phyloP scores from a whole-genome alignment of 2,888 invertebrate species.

The Invenusta paracnida region DNA sequence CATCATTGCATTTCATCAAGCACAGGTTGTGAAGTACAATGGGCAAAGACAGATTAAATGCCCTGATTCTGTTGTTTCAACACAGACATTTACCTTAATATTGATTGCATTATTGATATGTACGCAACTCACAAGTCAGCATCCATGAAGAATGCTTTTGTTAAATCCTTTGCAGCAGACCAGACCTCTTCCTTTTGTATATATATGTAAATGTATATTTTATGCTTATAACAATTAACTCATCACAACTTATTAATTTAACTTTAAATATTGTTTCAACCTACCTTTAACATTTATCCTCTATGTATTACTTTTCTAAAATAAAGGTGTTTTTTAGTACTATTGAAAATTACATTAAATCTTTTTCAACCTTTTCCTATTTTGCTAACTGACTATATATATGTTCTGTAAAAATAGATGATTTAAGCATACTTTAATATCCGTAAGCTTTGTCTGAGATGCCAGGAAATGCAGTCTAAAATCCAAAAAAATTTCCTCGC shows the following conservation, averaged over 20 bases:
- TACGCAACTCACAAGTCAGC: constrained; percentile 6
- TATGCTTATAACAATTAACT: constrained; percentile 16
- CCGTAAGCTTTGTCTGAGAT: not conserved
- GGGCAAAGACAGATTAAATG: constrained; percentile 6
- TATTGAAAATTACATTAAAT: constrained; percentile 26
- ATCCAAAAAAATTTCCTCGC: constrained; percentile 6
- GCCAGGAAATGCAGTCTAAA: constrained; percentile 19
- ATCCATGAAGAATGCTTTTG: constrained; percentile 23
- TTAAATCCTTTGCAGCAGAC: constrained; percentile 29
- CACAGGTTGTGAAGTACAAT: constrained; percentile 19
- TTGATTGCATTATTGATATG: constrained; percentile 26
- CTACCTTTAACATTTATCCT: constrained; percentile 26
- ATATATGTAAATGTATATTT: constrained; percentile 29
- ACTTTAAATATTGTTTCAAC: constrained; percentile 22
- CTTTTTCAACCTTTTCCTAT: constrained; percentile 23
- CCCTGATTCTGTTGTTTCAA: constrained; percentile 13
- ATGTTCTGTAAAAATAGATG: constrained; percentile 21
- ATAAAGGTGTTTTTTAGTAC: constrained; percentile 22
- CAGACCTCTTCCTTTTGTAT: not conserved
- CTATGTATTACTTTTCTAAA: constrained; percentile 29
- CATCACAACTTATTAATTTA: constrained; percentile 26
- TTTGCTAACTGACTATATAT: constrained; percentile 23
- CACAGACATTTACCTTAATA: not conserved
- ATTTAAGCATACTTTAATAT: constrained; percentile 13
- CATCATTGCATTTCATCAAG: not conserved